Evolutionary conservation across 2,113 vertebrate genomes (phyloP), one percentile per base, ranked within the genome.

Genomic region (Cercocebus atys): DNA sequence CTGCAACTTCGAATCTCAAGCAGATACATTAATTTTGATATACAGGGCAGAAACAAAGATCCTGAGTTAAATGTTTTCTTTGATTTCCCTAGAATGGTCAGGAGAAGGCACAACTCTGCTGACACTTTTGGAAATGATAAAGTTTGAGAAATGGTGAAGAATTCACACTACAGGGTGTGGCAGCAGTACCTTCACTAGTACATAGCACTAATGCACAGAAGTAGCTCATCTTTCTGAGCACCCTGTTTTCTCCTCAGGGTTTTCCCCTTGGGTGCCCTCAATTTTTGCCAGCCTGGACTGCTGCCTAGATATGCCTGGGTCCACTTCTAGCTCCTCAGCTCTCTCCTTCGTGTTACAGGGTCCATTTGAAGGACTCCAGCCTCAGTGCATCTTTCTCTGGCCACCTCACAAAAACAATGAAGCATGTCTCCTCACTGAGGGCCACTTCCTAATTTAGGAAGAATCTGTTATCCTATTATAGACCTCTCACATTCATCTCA

Each of bases 61-160:
- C 52, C 40, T 16, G 23, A 97, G 84, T 92, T 81, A 70, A 61
- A 91, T 40, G 35, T 90, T 85, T 89, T 91, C 90, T 82, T 90
- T 57, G 40, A 73, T 55, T 93, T 94, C 59, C 81, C 61, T 61
- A 55, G 18, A 83, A 57, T 2, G 66, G 88, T 73, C 57, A 47
- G 61, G 86, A 93, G 61, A 73, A 64, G 92, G 72, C 45, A 76
- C 27, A 47, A 13, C 16, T 20, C 20, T 55, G 59, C 30, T 55
- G 80, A 86, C 35, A 47, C 80, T 88, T 10, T 64, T 43, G 76
- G 40, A 88, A 93, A 83, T n/a, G 25, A 32, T 52, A 30, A 81
- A 80, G 50, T 78, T 47, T 73, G 52, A 92, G 43, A 92, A 85
- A 88, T 22, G 23, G 66, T 30, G 3, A 78, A 47, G 32, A 35